These are phyloP conservation scores for Thalassaphorura encarpata DNA, from an alignment of 1,140 invertebrate genomes.

Conservation along the genomic window DNA sequence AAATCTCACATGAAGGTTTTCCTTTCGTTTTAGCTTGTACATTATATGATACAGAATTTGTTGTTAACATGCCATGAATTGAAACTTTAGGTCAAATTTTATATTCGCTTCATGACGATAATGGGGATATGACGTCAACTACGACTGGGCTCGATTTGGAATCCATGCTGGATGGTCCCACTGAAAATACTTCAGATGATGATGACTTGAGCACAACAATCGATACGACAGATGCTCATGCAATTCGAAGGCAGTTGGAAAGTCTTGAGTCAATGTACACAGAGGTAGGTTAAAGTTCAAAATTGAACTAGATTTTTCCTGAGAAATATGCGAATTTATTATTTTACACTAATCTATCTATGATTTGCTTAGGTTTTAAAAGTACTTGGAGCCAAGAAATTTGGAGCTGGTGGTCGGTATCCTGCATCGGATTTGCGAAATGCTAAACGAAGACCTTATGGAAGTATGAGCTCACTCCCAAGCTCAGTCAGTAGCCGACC, in stretches of 20 bases:
- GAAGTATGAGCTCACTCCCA: constrained; percentile 70
- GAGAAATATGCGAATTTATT: background rate
- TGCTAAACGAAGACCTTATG: constrained; percentile 49
- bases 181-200: constrained; percentile 49
- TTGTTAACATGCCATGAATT: background rate
- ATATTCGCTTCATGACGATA: constrained; percentile 45
- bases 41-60: background rate
- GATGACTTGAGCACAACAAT: constrained; percentile 57
- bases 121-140: constrained; percentile 63
- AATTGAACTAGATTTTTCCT: background rate
- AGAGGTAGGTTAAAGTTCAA: constrained; percentile 42
- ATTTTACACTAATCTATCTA: constrained; percentile 14
- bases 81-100: constrained; percentile 27
- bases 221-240: constrained; percentile 51
- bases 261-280: constrained; percentile 82
- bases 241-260: constrained; percentile 70
- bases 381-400: constrained; percentile 59
- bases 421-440: constrained; percentile 51
- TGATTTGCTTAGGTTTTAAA: constrained; percentile 54
- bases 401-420: constrained; percentile 38
- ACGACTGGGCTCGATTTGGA: constrained; percentile 69
- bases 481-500: constrained; percentile 66
- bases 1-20: too few relatives aligned
- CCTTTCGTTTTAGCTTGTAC: too few relatives aligned
- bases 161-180: constrained; percentile 59